Evolutionary conservation across 2,113 vertebrate genomes (phyloP), one percentile per base, ranked within the genome.

Genomic region (Gobio gobio): DNA sequence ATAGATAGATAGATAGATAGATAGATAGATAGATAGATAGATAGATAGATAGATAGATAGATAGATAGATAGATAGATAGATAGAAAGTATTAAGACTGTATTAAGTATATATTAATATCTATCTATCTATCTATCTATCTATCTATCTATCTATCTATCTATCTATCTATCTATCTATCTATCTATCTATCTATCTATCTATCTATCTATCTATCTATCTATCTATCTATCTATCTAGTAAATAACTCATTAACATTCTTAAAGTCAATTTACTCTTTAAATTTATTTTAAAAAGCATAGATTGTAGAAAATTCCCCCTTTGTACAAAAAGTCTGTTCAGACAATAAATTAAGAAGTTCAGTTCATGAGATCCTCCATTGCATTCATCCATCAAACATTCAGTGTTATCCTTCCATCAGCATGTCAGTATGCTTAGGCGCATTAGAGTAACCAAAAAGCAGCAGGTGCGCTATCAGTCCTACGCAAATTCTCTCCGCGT

Each of bases 341-440:
- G 51, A 70, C 86, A 86, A 89, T 90, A 90, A 90, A 74, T 90
- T 86, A 90, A 63, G 8, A 75, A 56, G 12, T 84, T 74, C 5
- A 24, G 4, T 4, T 79, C 49, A 43, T 49, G 70, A 49, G 18
- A 80, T 88, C 51, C 13, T 84, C 36, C 20, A 51, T 24, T 74
- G 49, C 12, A 29, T 68, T 51, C 20, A 76, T 59, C 82, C 74
- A 58, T 16, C 56, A 29, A 51, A 49, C 26, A 6, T 80, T 43
- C 22, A 68, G 29, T 63, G 18, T 13, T 12, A 7, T 79, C 74
- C 49, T 77, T 9, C 54, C 51, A 10, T 54, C 9, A 33, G 16
- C 24, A 51, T 29, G 40, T 12, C 13, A 3, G 16, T 58, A 40
- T 26, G 10, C 80, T 82, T 24, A 20, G 43, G 63, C n/a, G 43